phyloP scores from a whole-genome alignment of 1,140 invertebrate genomes.

The Plectrocnemia conspersa region DNA sequence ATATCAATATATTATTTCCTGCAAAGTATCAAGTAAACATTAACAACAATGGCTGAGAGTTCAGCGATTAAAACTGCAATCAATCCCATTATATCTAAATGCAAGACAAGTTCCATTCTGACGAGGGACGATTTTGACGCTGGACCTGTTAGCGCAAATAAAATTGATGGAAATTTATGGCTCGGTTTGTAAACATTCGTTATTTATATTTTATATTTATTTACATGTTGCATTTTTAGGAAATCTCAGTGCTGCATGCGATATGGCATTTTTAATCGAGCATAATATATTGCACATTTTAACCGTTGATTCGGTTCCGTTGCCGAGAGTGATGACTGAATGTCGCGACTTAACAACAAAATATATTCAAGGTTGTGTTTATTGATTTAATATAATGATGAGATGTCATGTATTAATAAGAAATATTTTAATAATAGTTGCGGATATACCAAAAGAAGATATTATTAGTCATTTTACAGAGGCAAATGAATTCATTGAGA shows the following conservation, averaged over 20 bases:
- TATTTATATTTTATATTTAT: slow-evolving; percentile 8
- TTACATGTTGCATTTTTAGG: slow-evolving; percentile 47
- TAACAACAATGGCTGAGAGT: slow-evolving; percentile 14
- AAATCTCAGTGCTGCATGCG: slow-evolving; percentile 72
- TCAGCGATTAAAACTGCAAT: neutral
- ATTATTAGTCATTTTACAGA: slow-evolving; percentile 72
- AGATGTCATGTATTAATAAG: slow-evolving; percentile 20
- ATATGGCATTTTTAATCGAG: slow-evolving; percentile 61
- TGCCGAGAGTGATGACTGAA: slow-evolving; percentile 67
- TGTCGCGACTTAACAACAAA: slow-evolving; percentile 63
- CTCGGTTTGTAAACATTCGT: slow-evolving; percentile 58
- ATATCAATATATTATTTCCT: too few relatives aligned
- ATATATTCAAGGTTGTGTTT: slow-evolving; percentile 64
- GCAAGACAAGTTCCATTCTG: slow-evolving; percentile 21
- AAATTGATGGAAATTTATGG: slow-evolving; percentile 67
- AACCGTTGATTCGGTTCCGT: slow-evolving; percentile 75
- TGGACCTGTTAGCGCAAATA: slow-evolving; percentile 57
- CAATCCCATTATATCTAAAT: slow-evolving; percentile 5
- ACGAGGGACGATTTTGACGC: slow-evolving; percentile 32
- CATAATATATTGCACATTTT: slow-evolving; percentile 70
- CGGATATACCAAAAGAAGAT: slow-evolving; percentile 77
- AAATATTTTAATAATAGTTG: slow-evolving; percentile 50
- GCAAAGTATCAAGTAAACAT: too few relatives aligned
- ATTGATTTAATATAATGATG: slow-evolving; percentile 19
- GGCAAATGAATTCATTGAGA: slow-evolving; percentile 67